Base-by-base conservation (phyloP, 2,113 vertebrate species). In the Ramphastos sulfuratus region DNA sequence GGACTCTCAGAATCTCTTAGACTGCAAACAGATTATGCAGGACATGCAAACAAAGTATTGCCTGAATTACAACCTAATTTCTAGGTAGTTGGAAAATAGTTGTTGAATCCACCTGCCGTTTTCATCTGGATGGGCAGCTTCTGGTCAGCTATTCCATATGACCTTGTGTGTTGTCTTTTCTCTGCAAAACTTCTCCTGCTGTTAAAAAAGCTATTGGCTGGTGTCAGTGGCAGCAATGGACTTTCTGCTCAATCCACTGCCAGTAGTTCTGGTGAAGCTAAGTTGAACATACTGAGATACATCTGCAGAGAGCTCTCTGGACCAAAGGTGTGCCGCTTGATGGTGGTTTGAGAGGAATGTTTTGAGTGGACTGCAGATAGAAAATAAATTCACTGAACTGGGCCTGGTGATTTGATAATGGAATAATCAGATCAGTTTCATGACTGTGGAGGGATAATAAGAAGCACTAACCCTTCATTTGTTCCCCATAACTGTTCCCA, bases 51-150 rank as follows among this genome's bases (percentile, higher is more conserved):
- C 11, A 15, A 75, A 81, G 65, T 76, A 50, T 85, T 30, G 2
- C 56, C 37, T 87, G 86, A 79, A 94, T 86, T 33, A 61, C 88
- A 77, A 90, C 64, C 56, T 85, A 72, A 39, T 89, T 94, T 87
- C 61, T 80, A 81, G 66, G 67, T 82, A 91, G 55, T 13, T 70
- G 73, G 59, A 82, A 89, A 87, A 87, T 1, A 70, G 56, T 39
- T 69, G 10, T 44, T 73, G 64, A 67, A 66, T 78, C 76, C 44
- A 16, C 28, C 18, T 24, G 67, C n/a, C 19, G 4, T 58, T 94
- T 91, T 85, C 23, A 25, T 79, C 84, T 91, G 42, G 3, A 10
- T 50, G 50, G 30, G 12, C n/a, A 80, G 31, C 24, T 87, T 73
- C 55, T 90, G 64, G 21, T n/a, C 52, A 77, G 44, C 46, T 83